Percentiles rank a stretch among this genome's conserved stretches.
These are phyloP conservation scores for Psephotus haematonotus DNA, from an alignment of 2,113 vertebrate genomes.

Conservation along the genomic window DNA sequence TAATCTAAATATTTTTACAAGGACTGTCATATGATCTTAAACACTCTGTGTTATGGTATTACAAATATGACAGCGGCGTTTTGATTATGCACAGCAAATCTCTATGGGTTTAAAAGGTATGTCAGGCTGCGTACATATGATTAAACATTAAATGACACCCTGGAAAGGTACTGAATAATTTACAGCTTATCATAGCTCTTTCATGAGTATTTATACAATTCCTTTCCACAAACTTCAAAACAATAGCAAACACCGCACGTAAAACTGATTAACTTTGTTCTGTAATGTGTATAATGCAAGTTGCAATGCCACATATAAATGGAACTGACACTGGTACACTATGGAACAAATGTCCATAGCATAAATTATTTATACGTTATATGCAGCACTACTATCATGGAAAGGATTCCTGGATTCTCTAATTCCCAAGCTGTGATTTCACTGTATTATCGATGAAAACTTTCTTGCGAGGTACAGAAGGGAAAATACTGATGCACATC, in stretches of 20 bases:
- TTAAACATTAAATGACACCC: slow-evolving; percentile 41
- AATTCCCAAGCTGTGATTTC: not conserved
- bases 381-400: not conserved
- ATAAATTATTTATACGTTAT: not conserved
- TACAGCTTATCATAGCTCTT: not conserved
- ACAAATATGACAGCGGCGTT: slow-evolving; percentile 53
- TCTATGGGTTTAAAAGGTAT: slow-evolving; percentile 45
- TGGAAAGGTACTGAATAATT: slow-evolving; percentile 55
- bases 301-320: not conserved
- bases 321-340: not conserved
- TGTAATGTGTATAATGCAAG: not conserved
- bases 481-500: not conserved
- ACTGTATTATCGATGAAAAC: not conserved
- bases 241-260: not conserved
- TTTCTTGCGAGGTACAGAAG: not conserved
- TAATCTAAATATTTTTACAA: slow-evolving; percentile 58
- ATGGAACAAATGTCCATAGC: not conserved
- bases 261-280: slow-evolving; percentile 15
- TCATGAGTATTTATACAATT: not conserved
- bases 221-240: slow-evolving; percentile 29
- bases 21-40: slow-evolving; percentile 51
- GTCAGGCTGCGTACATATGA: slow-evolving; percentile 26
- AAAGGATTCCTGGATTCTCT: not conserved
- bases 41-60: not conserved
- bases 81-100: slow-evolving; percentile 39